These are phyloP conservation scores for Ispidina lecontei DNA, from an alignment of 2,797 vertebrate genomes.

Conservation along the genomic window DNA sequence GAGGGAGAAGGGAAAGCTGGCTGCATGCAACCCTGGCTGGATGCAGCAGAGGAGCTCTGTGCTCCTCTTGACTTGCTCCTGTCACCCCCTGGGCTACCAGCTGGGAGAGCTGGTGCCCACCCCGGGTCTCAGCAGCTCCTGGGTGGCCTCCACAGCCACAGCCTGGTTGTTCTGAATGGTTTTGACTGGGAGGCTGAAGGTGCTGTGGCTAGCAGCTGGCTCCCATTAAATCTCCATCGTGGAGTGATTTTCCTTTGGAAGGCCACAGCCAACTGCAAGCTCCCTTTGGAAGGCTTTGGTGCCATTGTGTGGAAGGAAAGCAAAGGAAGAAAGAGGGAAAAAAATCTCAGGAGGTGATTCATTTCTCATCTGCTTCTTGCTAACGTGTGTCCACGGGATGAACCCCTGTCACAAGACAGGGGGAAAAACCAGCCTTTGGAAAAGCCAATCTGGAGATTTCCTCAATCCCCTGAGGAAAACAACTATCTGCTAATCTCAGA, in stretches of 20 bases:
- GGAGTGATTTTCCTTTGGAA: background rate
- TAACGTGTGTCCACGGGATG: background rate
- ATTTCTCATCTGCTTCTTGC: conserved; percentile 15
- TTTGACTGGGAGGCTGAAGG: background rate
- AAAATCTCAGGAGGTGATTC: background rate
- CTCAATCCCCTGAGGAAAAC: background rate
- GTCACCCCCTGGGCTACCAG: background rate
- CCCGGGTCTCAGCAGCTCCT: background rate
- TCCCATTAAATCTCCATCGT: background rate
- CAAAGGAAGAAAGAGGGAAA: fast-evolving
- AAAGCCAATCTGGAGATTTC: conserved; percentile 26
- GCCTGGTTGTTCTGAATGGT: background rate
- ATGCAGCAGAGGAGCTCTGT: background rate
- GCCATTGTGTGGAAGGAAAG: background rate
- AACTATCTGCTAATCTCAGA: conserved; percentile 17
- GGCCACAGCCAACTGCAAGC: background rate
- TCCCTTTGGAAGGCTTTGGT: background rate
- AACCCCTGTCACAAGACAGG: background rate
- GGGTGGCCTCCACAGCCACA: background rate
- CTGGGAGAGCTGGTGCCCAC: background rate
- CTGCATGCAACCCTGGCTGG: background rate
- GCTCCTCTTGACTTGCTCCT: background rate
- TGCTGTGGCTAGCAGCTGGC: conserved; percentile 4
- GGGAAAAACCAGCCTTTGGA: background rate
- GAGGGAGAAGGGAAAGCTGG: too few relatives aligned